phyloP scores from a whole-genome alignment of 1,140 invertebrate genomes.

The Tetragonula clypearis region DNA sequence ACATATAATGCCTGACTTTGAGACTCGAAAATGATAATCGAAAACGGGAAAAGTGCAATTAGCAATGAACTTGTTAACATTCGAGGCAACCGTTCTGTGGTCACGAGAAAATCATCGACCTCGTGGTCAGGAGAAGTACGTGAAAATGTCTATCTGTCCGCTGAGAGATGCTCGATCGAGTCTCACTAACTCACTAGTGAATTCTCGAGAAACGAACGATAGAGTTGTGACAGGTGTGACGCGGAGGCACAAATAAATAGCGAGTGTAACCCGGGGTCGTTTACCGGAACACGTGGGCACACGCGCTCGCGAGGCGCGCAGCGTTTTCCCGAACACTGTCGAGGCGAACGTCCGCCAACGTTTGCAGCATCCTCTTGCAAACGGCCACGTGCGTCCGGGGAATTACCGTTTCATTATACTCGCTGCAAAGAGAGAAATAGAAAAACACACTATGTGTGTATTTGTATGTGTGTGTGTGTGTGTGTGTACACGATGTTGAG shows the following conservation, averaged over 20 bases:
- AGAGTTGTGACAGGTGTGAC: background rate
- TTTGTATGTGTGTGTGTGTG: background rate
- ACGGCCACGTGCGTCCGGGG: conserved; percentile 58
- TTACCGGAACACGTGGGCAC: conserved; percentile 1
- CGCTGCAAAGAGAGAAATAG: conserved; percentile 45
- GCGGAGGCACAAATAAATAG: background rate
- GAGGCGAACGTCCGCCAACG: background rate
- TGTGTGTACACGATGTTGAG: conserved; percentile 55
- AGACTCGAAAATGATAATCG: too few relatives aligned
- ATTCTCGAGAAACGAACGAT: background rate
- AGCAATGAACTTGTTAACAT: too few relatives aligned
- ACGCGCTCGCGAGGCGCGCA: background rate
- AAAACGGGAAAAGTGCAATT: too few relatives aligned
- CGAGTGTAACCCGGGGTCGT: background rate
- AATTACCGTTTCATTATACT: conserved; percentile 68
- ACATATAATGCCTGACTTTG: too few relatives aligned
- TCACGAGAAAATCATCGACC: too few relatives aligned
- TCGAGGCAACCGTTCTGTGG: too few relatives aligned
- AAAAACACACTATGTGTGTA: conserved; percentile 27
- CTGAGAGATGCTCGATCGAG: too few relatives aligned
- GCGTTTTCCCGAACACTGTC: conserved; percentile 30
- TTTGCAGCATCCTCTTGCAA: conserved; percentile 34
- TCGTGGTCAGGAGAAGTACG: too few relatives aligned
- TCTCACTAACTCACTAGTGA: too few relatives aligned
- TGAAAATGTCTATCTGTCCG: too few relatives aligned